Evolutionary conservation across 2,113 vertebrate genomes (phyloP).

Genomic region (Chitala chitala): DNA sequence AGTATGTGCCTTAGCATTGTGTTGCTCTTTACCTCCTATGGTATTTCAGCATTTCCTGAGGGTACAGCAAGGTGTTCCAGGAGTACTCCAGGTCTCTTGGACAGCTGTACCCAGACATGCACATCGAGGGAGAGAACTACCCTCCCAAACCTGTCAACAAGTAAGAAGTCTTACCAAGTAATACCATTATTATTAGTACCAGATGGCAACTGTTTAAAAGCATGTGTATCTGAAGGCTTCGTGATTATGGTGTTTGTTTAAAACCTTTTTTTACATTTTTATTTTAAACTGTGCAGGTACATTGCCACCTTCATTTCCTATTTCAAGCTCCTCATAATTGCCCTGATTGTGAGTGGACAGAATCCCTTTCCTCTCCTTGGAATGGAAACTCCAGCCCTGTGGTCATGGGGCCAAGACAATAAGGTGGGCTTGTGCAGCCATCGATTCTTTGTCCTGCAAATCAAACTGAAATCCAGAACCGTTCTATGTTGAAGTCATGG

Average conservation of each 20-base stretch:
- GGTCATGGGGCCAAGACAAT: conserved; percentile 69
- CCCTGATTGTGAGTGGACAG: conserved; percentile 60
- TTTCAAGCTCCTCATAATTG: conserved; percentile 61
- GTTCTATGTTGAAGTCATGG: too few relatives aligned
- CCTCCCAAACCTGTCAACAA: conserved; percentile 61
- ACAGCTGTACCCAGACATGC: conserved; percentile 67
- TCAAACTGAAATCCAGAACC: too few relatives aligned
- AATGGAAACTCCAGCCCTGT: conserved; percentile 50
- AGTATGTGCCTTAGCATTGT: not conserved
- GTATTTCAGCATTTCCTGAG: conserved; percentile 69
- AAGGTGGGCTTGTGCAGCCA: conserved; percentile 50
- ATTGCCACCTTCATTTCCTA: conserved; percentile 58
- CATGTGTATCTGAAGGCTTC: too few relatives aligned
- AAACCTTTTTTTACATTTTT: not conserved
- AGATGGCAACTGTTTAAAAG: too few relatives aligned
- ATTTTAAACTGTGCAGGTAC: conserved; percentile 37
- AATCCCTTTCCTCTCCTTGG: conserved; percentile 61
- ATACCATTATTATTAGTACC: too few relatives aligned
- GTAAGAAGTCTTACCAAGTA: too few relatives aligned
- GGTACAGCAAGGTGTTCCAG: conserved; percentile 69
- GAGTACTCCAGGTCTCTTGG: conserved; percentile 64
- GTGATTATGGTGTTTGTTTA: too few relatives aligned
- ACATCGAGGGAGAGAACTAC: conserved; percentile 64
- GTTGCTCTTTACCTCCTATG: not conserved
- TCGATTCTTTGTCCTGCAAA: too few relatives aligned